These are phyloP conservation scores for Drosophila mayaguana DNA, from an alignment of 2,888 invertebrate genomes.

Conservation along the genomic window DNA sequence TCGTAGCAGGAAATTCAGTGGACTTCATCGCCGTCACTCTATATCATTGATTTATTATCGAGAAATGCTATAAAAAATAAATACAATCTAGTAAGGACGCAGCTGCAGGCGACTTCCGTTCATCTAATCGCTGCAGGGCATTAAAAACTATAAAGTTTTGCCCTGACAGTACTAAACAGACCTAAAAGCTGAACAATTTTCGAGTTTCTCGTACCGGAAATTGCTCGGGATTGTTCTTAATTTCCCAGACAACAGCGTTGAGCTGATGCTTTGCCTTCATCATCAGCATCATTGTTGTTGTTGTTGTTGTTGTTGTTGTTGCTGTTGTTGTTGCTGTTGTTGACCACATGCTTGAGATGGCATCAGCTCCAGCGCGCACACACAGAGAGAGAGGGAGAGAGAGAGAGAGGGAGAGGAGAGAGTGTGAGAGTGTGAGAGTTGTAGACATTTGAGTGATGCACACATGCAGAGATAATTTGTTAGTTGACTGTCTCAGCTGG, in stretches of 20 bases:
- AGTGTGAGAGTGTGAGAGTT: background rate
- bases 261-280: slow-evolving; percentile 50
- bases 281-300: slow-evolving; percentile 32
- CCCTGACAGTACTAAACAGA: slow-evolving; percentile 24
- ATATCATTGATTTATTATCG: background rate
- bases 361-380: slow-evolving; percentile 61
- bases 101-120: slow-evolving; percentile 46
- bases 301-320: slow-evolving; percentile 17
- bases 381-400: slow-evolving; percentile 5
- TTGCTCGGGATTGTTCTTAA: slow-evolving; percentile 80
- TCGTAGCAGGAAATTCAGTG: no score
- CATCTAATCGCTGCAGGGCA: slow-evolving; percentile 61
- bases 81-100: background rate
- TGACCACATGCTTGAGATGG: slow-evolving; percentile 78
- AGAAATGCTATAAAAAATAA: background rate
- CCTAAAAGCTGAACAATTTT: slow-evolving; percentile 61
- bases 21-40: background rate
- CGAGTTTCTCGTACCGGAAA: slow-evolving; percentile 76
- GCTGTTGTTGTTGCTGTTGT: slow-evolving; percentile 19
- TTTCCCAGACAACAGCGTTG: slow-evolving; percentile 72
- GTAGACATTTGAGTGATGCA: slow-evolving; percentile 77
- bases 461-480: slow-evolving; percentile 79
- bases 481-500: slow-evolving; percentile 61
- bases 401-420: background rate
- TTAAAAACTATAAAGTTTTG: slow-evolving; percentile 38